phyloP scores from a whole-genome alignment of 2,888 invertebrate genomes.

The Drosophila cognata region DNA sequence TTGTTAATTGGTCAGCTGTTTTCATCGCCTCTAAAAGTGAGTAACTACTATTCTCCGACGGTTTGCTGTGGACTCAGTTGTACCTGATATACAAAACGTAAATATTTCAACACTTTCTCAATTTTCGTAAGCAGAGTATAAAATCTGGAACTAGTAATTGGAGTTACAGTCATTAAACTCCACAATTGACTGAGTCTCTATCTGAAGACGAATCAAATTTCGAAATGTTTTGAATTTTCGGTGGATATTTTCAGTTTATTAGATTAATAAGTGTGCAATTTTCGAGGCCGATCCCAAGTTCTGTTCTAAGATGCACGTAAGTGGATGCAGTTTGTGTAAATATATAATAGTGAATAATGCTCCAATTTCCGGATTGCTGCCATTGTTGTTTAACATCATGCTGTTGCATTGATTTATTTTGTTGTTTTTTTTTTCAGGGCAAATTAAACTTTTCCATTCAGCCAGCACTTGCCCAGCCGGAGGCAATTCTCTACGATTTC shows the following conservation, averaged over 20 bases:
- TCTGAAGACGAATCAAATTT: no score
- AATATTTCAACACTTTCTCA: no score
- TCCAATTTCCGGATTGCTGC: slow-evolving; percentile 2
- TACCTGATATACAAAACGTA: no score
- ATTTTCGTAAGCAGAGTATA: no score
- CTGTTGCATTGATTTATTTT: not conserved
- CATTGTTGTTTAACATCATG: not conserved
- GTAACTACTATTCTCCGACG: no score
- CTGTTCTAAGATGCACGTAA: slow-evolving; percentile 6
- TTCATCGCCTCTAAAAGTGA: no score
- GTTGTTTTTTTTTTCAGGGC: slow-evolving; percentile 5
- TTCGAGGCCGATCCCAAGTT: not conserved
- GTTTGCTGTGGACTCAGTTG: no score
- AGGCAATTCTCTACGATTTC: slow-evolving; percentile 51
- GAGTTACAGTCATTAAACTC: no score
- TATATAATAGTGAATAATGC: slow-evolving; percentile 34
- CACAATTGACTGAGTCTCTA: no score
- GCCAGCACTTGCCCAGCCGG: slow-evolving; percentile 8
- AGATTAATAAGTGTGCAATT: slow-evolving; percentile 18
- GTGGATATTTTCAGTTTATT: not conserved
- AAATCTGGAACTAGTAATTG: no score
- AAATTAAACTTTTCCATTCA: slow-evolving; percentile 52
- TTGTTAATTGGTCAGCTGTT: no score
- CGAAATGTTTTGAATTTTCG: not conserved
- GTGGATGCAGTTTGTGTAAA: slow-evolving; percentile 7